phyloP scores from a whole-genome alignment of 2,888 invertebrate genomes.

The Seira musarum region DNA sequence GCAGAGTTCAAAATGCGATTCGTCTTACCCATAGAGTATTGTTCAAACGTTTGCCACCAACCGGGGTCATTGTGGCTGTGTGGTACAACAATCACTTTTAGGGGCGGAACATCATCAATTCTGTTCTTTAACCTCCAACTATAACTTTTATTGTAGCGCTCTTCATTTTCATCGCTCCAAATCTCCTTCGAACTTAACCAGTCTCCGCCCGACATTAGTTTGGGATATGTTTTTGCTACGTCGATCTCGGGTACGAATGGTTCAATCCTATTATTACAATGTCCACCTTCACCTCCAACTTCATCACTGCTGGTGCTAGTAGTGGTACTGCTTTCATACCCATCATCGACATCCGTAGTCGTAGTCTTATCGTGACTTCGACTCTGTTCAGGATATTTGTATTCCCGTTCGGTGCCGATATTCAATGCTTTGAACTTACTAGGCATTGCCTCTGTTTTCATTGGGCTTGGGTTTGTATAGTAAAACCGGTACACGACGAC shows the following conservation, averaged over 20 bases:
- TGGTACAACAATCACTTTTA: conserved; percentile 72
- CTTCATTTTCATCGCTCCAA: conserved; percentile 91
- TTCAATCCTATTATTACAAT: too few relatives aligned
- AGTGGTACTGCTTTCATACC: too few relatives aligned
- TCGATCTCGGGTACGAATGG: conserved; percentile 63
- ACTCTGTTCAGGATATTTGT: too few relatives aligned
- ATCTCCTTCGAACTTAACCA: conserved; percentile 92
- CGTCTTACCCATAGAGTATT: conserved; percentile 92
- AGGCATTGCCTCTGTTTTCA: too few relatives aligned
- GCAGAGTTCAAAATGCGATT: conserved; percentile 93
- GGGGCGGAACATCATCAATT: conserved; percentile 29
- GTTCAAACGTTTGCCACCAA: conserved; percentile 96
- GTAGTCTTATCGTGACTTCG: too few relatives aligned
- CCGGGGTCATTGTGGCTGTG: conserved; percentile 96
- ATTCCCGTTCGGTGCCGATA: too few relatives aligned
- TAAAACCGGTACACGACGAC: too few relatives aligned
- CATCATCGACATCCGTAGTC: too few relatives aligned
- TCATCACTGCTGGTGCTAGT: too few relatives aligned
- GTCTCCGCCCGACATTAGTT: conserved; percentile 76
- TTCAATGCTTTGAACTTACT: too few relatives aligned
- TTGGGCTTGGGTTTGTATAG: too few relatives aligned
- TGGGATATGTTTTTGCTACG: conserved; percentile 51
- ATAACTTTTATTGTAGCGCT: conserved; percentile 82
- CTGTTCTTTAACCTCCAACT: conserved; percentile 12
- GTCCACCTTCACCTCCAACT: too few relatives aligned